Conservation (phyloP, 1,140 invertebrate genomes). For the Rhagoletis pomonella region DNA sequence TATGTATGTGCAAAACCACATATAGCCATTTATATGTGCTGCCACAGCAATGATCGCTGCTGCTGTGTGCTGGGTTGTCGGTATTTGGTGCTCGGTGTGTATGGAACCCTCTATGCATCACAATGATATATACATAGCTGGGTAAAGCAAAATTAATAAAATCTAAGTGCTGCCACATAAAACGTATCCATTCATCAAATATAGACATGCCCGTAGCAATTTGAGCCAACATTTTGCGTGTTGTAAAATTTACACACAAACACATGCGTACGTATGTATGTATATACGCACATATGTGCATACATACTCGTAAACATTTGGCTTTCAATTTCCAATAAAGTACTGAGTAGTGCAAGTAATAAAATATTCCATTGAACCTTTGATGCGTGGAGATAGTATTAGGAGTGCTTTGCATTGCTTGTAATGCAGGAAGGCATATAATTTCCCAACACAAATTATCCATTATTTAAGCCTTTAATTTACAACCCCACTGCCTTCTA, state of each 20-base stretch:
- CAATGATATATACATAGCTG: too few relatives aligned
- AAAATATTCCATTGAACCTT: neutral
- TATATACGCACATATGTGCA: neutral
- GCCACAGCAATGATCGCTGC: too few relatives aligned
- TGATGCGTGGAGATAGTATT: neutral
- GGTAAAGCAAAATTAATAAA: conserved; percentile 12
- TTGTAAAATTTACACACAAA: neutral
- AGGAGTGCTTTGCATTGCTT: neutral
- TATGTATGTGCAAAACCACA: neutral
- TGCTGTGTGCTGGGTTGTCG: neutral
- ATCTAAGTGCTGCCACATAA: conserved; percentile 21
- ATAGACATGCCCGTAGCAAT: neutral
- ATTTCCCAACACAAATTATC: neutral
- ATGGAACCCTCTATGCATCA: neutral
- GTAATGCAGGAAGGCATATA: neutral
- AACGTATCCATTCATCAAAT: conserved; percentile 27
- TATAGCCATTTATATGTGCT: neutral
- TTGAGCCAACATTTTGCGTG: conserved; percentile 20
- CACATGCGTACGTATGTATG: neutral
- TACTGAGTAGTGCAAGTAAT: neutral
- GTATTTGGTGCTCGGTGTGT: neutral
- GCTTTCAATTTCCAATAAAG: neutral
- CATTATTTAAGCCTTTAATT: neutral
- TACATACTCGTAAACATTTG: neutral
- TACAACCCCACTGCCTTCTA: too few relatives aligned